Evolutionary conservation across 2,797 vertebrate species (phyloP).

Genomic region (Adrianichthys oophorus): DNA sequence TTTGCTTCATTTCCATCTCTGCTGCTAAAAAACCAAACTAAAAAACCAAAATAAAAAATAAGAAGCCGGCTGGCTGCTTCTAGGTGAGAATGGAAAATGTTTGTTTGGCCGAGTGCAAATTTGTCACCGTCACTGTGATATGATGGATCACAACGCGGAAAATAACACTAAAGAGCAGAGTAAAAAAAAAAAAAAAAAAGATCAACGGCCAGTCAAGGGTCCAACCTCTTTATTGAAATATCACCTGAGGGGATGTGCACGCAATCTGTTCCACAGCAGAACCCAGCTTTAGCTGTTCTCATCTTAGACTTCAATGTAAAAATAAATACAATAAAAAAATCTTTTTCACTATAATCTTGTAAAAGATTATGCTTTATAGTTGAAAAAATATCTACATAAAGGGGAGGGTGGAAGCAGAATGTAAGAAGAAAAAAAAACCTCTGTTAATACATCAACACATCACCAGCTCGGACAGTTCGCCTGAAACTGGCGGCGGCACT

Average conservation of each 20-base stretch:
- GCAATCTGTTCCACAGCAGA: slow-evolving; percentile 2
- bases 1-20: neutral
- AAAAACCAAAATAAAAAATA: slow-evolving; percentile 6
- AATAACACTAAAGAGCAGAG: slow-evolving; percentile 49
- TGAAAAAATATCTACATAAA: neutral
- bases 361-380: neutral
- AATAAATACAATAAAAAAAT: neutral
- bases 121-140: slow-evolving; percentile 50
- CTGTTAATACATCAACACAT: slow-evolving; percentile 21
- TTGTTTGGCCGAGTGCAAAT: slow-evolving; percentile 32
- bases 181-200: slow-evolving; percentile 55
- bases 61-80: no score
- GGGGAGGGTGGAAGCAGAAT: slow-evolving; percentile 6
- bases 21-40: slow-evolving; percentile 2
- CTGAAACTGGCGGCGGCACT: slow-evolving; percentile 20
- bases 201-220: slow-evolving; percentile 24
- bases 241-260: slow-evolving; percentile 9
- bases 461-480: slow-evolving; percentile 1
- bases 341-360: neutral
- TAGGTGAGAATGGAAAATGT: slow-evolving; percentile 12
- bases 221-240: slow-evolving; percentile 15
- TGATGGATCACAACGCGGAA: slow-evolving; percentile 47
- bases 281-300: neutral
- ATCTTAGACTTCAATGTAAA: neutral
- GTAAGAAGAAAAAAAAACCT: slow-evolving; percentile 39